These are phyloP conservation scores for Dolomedes plantarius DNA, from an alignment of 2,888 invertebrate species.

Conservation along the genomic window DNA sequence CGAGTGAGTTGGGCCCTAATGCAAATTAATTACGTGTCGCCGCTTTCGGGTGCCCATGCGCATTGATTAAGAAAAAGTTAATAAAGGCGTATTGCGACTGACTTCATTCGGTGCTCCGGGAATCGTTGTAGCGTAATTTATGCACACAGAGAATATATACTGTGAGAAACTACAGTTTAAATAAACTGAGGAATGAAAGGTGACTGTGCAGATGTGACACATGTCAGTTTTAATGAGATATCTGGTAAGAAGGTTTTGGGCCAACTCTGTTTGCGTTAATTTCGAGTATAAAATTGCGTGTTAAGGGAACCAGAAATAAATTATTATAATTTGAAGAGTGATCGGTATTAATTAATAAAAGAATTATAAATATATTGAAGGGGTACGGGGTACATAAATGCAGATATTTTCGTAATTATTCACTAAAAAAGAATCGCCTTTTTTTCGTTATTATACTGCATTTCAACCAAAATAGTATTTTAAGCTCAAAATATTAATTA, in stretches of 20 bases:
- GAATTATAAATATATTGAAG: too few species aligned
- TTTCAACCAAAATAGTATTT: too few species aligned
- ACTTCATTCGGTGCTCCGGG: conserved; percentile 11
- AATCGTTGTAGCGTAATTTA: conserved; percentile 45
- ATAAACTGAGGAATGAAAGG: not conserved
- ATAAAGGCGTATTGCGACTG: conserved; percentile 55
- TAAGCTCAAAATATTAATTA: too few species aligned
- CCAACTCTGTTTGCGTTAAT: too few species aligned
- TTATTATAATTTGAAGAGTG: too few species aligned
- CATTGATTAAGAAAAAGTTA: conserved; percentile 52
- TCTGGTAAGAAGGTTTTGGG: not conserved
- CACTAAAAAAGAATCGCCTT: too few species aligned
- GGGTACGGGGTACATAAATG: too few species aligned
- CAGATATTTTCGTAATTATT: too few species aligned
- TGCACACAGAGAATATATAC: not conserved
- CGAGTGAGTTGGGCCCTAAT: not conserved
- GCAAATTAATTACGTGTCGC: conserved; percentile 38
- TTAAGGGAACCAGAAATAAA: too few species aligned
- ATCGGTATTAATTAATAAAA: too few species aligned
- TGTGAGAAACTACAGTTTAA: not conserved
- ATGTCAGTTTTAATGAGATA: conserved; percentile 3
- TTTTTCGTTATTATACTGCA: too few species aligned
- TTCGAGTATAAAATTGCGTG: too few species aligned
- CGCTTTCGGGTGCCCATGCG: not conserved
- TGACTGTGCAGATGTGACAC: not conserved